Percentiles rank a stretch among this genome's conserved stretches.
These are phyloP conservation scores for Troides aeacus DNA, from an alignment of 2,888 invertebrate genomes.

Conservation along the genomic window DNA sequence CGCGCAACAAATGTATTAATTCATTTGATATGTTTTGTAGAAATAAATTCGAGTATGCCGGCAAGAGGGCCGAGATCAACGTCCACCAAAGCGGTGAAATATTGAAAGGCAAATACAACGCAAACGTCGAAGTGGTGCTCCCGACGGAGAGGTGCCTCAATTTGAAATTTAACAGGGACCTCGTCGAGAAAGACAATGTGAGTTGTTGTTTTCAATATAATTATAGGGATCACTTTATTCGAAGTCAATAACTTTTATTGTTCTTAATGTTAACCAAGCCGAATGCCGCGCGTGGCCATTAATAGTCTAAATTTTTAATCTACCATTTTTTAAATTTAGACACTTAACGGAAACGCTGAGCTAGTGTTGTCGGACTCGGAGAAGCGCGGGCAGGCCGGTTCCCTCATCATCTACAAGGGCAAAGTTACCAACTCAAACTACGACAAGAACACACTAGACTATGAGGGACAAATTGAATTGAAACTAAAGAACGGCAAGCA, in stretches of 20 bases:
- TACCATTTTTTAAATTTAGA: conserved; percentile 37
- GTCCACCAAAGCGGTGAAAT: conserved; percentile 49
- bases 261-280: too few species aligned
- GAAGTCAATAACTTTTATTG: too few species aligned
- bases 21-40: conserved; percentile 42
- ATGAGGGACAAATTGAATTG: conserved; percentile 59
- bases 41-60: conserved; percentile 68
- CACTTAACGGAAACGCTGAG: conserved; percentile 55
- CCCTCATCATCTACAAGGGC: conserved; percentile 57
- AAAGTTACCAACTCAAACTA: conserved; percentile 56
- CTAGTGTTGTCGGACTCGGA: conserved; percentile 55
- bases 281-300: too few species aligned
- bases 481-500: conserved; percentile 61
- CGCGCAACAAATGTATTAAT: too few species aligned
- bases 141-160: conserved; percentile 67
- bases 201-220: conserved; percentile 34
- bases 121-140: conserved; percentile 62
- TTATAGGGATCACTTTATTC: too few species aligned
- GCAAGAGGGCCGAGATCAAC: conserved; percentile 65
- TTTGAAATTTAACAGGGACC: conserved; percentile 59
- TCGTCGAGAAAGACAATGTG: conserved; percentile 50
- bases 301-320: too few species aligned
- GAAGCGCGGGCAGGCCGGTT: conserved; percentile 60
- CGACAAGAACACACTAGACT: conserved; percentile 51
- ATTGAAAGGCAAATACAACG: conserved; percentile 50